A percentile compares a stretch with the other conserved stretches of the same genome.
phyloP scores from a whole-genome alignment of 2,888 invertebrate genomes.

The Nycteola revayana region DNA sequence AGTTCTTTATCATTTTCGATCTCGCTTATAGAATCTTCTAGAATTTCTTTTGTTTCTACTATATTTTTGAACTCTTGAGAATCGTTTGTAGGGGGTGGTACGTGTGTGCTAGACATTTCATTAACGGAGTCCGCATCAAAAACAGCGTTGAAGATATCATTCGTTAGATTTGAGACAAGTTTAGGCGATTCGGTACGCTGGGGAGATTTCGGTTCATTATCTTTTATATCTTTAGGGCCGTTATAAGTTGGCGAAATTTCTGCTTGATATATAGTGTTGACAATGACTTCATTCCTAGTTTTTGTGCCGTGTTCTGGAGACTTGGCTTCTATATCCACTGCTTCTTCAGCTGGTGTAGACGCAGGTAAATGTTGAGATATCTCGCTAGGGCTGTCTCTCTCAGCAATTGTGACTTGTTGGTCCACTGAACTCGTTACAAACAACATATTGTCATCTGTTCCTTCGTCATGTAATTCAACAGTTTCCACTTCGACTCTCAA shows the following conservation, averaged over 20 bases:
- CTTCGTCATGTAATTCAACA: constrained; percentile 34
- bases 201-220: too few relatives aligned
- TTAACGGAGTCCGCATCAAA: constrained; percentile 39
- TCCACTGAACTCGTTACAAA: constrained; percentile 49
- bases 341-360: not conserved
- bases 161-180: constrained; percentile 31
- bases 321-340: constrained; percentile 12
- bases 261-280: constrained; percentile 48
- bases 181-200: constrained; percentile 30
- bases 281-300: constrained; percentile 41
- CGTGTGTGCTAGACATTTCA: constrained; percentile 38
- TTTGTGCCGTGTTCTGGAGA: constrained; percentile 35
- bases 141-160: constrained; percentile 49
- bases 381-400: constrained; percentile 21
- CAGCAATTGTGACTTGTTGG: constrained; percentile 15
- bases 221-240: not conserved
- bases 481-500: constrained; percentile 52
- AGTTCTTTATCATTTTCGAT: constrained; percentile 20
- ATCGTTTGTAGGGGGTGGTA: constrained; percentile 18
- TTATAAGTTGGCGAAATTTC: not conserved
- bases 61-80: not conserved
- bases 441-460: constrained; percentile 39
- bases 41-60: constrained; percentile 31
- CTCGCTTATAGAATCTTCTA: constrained; percentile 32
- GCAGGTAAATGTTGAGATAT: not conserved